Evolutionary conservation across 2,113 vertebrate species (phyloP).

Genomic region (Cebidichthys violaceus): DNA sequence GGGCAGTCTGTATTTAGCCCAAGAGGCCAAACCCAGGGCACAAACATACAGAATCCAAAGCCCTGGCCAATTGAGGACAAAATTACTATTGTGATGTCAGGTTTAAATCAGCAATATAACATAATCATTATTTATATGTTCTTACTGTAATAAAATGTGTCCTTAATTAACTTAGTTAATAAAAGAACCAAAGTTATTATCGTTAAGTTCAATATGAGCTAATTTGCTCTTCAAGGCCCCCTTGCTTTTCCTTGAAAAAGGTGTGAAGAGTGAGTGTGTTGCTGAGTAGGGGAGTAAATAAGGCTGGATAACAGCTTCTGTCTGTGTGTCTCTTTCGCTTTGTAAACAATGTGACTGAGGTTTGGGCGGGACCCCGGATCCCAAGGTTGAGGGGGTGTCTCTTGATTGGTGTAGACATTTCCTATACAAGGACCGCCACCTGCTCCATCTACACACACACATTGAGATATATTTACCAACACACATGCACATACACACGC

Average conservation of each 20-base stretch:
- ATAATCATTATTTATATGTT: not conserved
- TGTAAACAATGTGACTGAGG: constrained; percentile 68
- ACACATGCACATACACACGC: constrained; percentile 1
- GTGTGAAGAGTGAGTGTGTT: constrained; percentile 41
- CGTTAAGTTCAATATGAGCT: not conserved
- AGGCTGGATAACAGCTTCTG: constrained; percentile 80
- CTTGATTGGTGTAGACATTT: constrained; percentile 83
- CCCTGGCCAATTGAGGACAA: not conserved
- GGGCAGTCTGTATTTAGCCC: too few relatives aligned
- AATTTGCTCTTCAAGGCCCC: constrained; percentile 20
- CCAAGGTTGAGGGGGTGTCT: constrained; percentile 81
- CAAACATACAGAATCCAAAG: not conserved
- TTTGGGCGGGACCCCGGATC: constrained; percentile 70
- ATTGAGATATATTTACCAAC: not conserved
- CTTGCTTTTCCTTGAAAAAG: constrained; percentile 5
- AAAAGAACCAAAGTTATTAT: not conserved
- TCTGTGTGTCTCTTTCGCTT: constrained; percentile 81
- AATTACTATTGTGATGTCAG: not conserved
- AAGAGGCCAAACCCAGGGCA: not conserved
- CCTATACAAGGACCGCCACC: constrained; percentile 68
- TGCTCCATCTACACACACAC: constrained; percentile 62
- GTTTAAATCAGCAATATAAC: not conserved
- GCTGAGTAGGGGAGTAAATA: constrained; percentile 77
- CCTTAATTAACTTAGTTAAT: constrained; percentile 16
- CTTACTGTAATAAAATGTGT: not conserved